These are phyloP conservation scores for Heteromormyrus szaboi DNA, from an alignment of 2,797 vertebrate genomes.

Conservation along the genomic window DNA sequence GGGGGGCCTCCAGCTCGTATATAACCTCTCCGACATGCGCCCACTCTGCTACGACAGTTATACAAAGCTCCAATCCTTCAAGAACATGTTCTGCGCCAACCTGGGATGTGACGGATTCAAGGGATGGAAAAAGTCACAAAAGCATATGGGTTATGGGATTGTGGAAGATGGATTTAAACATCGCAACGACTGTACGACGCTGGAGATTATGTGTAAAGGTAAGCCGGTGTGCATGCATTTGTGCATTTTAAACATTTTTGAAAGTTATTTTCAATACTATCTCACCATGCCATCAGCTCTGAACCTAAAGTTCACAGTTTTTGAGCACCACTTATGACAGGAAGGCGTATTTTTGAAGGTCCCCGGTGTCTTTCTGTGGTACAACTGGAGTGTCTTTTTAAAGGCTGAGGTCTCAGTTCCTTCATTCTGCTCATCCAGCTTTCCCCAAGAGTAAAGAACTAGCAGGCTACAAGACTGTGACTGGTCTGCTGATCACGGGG, in stretches of 20 bases:
- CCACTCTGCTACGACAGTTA: background rate
- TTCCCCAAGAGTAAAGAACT: background rate
- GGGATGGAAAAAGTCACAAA: background rate
- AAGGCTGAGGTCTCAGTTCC: background rate
- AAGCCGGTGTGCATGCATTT: background rate
- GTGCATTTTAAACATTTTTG: background rate
- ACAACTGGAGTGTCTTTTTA: background rate
- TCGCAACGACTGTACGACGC: background rate
- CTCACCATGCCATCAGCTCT: background rate
- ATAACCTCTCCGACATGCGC: no score
- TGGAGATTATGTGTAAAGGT: constrained; percentile 14
- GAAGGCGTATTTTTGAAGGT: background rate
- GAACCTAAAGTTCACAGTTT: background rate
- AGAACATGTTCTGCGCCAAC: background rate
- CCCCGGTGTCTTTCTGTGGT: no score
- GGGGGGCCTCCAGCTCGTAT: background rate
- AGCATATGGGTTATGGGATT: no score
- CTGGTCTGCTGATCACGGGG: background rate
- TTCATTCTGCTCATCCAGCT: background rate
- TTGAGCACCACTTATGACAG: background rate
- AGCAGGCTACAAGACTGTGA: background rate
- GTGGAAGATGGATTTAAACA: no score
- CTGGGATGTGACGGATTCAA: background rate
- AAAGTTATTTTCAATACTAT: background rate
- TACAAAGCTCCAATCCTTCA: no score